Conservation (phyloP, 2,888 invertebrate species). For the Drosophila testacea region DNA sequence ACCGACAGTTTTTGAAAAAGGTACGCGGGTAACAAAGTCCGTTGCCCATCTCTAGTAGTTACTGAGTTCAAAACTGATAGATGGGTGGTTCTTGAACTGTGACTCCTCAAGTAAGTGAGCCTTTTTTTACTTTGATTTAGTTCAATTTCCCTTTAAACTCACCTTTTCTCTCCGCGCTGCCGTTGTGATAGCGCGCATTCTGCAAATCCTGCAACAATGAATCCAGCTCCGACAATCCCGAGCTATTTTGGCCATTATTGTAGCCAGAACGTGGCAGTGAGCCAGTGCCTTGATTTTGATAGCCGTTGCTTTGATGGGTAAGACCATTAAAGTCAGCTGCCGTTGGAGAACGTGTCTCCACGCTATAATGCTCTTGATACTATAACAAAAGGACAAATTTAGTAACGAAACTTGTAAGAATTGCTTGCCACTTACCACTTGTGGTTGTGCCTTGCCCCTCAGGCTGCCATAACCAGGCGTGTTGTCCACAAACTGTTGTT, state of each 20-base stretch:
- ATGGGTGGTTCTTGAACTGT: rapidly evolving
- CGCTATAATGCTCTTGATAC: constrained; percentile 83
- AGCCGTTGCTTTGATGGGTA: constrained; percentile 73
- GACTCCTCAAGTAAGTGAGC: no score
- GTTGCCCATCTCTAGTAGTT: no score
- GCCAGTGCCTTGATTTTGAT: constrained; percentile 79
- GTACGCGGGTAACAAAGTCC: no score
- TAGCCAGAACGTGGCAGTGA: constrained; percentile 73
- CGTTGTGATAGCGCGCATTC: constrained; percentile 88
- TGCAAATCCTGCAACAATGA: constrained; percentile 96
- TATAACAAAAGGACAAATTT: constrained; percentile 34
- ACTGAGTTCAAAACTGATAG: no score
- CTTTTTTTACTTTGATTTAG: not conserved
- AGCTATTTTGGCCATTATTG: constrained; percentile 74
- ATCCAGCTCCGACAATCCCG: constrained; percentile 95
- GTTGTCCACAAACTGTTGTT: constrained; percentile 80
- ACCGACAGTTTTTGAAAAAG: no score
- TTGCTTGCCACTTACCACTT: constrained; percentile 87
- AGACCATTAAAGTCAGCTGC: constrained; percentile 66
- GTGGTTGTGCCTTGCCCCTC: constrained; percentile 88
- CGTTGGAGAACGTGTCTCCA: constrained; percentile 80
- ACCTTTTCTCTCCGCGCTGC: constrained; percentile 85
- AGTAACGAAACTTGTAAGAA: not conserved
- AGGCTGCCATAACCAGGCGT: constrained; percentile 90
- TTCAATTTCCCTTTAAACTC: not conserved